Conservation (phyloP, 2,888 invertebrate species). For the Sinelater perroti region DNA sequence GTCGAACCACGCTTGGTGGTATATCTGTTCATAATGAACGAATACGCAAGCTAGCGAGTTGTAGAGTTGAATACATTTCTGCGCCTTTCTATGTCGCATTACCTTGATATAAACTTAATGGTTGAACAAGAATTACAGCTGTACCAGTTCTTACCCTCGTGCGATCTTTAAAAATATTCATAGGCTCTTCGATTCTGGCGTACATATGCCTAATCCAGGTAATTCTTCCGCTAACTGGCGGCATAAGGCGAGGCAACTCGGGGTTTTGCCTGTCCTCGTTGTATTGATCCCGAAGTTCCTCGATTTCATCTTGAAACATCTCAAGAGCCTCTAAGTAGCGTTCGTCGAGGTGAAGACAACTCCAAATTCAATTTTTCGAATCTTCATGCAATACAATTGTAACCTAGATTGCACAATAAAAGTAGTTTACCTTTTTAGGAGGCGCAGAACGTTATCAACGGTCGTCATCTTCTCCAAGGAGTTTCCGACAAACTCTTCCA, state of each 20-base stretch:
- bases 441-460: conserved; percentile 56
- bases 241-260: conserved; percentile 76
- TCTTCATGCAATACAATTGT: conserved; percentile 56
- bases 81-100: conserved; percentile 71
- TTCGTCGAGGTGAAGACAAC: conserved; percentile 76
- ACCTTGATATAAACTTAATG: conserved; percentile 57
- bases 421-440: conserved; percentile 51
- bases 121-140: neutral
- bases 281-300: conserved; percentile 76
- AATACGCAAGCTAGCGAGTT: conserved; percentile 83
- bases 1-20: conserved; percentile 82
- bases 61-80: conserved; percentile 78
- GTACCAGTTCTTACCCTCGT: conserved; percentile 46
- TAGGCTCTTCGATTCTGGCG: conserved; percentile 76
- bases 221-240: conserved; percentile 82
- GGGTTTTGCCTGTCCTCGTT: conserved; percentile 81
- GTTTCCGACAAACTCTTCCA: conserved; percentile 76
- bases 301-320: conserved; percentile 74
- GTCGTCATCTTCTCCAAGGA: conserved; percentile 57
- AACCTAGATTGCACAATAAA: neutral
- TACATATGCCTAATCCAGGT: conserved; percentile 85
- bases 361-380: conserved; percentile 79
- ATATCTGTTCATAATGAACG: conserved; percentile 83
- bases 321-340: conserved; percentile 77
- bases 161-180: conserved; percentile 68